Conservation (phyloP, 2,888 invertebrate species). For the Hololepta plana region DNA sequence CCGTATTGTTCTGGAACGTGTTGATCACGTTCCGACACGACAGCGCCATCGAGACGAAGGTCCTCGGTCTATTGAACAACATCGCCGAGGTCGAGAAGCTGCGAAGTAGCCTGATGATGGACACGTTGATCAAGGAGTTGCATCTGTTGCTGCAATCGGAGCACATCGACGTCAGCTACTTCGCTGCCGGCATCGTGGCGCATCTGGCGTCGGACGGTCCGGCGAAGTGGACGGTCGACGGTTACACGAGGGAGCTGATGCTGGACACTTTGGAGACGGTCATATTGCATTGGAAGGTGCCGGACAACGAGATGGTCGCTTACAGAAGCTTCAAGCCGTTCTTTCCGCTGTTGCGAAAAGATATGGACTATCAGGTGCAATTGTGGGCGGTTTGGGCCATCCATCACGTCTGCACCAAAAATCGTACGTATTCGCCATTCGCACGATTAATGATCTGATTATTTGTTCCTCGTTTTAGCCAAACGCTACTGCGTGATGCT, state of each 20-base stretch:
- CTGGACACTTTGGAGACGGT: conserved; percentile 34
- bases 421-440: conserved; percentile 42
- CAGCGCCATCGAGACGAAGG: conserved; percentile 56
- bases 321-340: conserved; percentile 55
- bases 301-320: conserved; percentile 59
- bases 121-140: conserved; percentile 15
- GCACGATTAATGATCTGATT: conserved; percentile 5
- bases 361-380: conserved; percentile 44
- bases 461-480: conserved; percentile 28
- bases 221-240: conserved; percentile 29
- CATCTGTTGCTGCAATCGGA: conserved; percentile 28
- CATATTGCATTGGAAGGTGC: conserved; percentile 46
- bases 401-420: conserved; percentile 58
- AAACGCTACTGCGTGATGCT: conserved; percentile 49
- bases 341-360: conserved; percentile 39
- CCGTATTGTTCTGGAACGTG: conserved; percentile 44
- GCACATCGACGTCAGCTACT: conserved; percentile 51
- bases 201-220: conserved; percentile 43
- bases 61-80: conserved; percentile 53
- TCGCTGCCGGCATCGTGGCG: conserved; percentile 55
- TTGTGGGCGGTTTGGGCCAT: conserved; percentile 68
- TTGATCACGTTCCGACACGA: conserved; percentile 42
- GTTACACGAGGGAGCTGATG: conserved; percentile 21
- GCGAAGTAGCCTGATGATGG: conserved; percentile 18
- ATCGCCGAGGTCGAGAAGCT: conserved; percentile 51